Percentiles rank a stretch among this genome's conserved stretches.
These are phyloP conservation scores for Chloropsis cyanopogon DNA, from an alignment of 2,113 vertebrate species.

Conservation along the genomic window DNA sequence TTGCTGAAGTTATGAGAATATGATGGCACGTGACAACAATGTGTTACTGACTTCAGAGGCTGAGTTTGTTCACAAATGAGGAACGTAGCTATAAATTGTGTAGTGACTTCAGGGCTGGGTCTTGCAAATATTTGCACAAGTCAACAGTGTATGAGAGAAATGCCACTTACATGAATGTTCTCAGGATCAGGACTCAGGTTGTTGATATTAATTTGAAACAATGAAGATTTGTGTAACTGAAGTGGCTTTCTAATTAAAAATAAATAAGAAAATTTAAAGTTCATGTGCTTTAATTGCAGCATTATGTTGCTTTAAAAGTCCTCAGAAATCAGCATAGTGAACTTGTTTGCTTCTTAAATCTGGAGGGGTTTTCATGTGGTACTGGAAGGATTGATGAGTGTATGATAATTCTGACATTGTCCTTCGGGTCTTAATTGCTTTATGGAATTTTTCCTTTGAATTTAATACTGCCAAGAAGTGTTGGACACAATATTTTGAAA, in stretches of 20 bases:
- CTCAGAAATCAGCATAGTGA: neutral
- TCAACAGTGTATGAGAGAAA: neutral
- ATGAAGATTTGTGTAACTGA: neutral
- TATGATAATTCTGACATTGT: neutral
- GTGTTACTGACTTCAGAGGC: neutral
- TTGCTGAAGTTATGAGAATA: neutral
- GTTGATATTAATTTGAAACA: neutral
- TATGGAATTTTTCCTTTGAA: neutral
- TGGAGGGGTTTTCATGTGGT: neutral
- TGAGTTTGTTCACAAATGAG: neutral
- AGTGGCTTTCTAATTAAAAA: slow-evolving; percentile 11
- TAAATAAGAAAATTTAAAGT: neutral
- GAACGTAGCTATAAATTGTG: neutral
- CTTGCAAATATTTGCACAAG: neutral
- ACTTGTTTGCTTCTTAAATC: neutral
- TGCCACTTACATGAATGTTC: neutral
- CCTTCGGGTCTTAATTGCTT: neutral
- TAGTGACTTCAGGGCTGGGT: neutral
- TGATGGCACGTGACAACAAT: neutral
- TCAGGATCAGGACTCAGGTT: neutral
- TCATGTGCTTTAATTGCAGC: neutral
- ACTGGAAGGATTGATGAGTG: neutral
- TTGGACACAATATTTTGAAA: neutral
- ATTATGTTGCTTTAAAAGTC: neutral
- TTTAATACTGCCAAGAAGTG: neutral